These are phyloP conservation scores for Nycticebus coucang DNA, from an alignment of 2,113 vertebrate species.

Conservation along the genomic window DNA sequence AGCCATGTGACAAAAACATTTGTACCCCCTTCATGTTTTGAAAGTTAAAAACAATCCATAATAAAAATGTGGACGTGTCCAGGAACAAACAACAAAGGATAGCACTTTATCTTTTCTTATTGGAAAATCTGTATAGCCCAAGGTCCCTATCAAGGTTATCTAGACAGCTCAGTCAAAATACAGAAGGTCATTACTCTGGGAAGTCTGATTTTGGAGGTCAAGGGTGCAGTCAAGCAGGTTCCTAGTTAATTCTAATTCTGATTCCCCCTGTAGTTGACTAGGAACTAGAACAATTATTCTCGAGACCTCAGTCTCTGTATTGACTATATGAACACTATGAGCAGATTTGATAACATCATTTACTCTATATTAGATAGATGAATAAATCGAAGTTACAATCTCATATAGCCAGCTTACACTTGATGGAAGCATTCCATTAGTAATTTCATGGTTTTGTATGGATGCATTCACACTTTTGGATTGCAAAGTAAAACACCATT, in stretches of 20 bases:
- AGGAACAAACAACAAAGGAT: not conserved
- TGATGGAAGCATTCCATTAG: constrained; percentile 13
- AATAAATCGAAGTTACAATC: not conserved
- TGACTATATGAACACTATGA: not conserved
- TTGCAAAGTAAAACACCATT: constrained; percentile 80
- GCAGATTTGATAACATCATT: not conserved
- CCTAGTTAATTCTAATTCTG: not conserved
- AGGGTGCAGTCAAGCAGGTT: not conserved
- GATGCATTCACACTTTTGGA: constrained; percentile 26
- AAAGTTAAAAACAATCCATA: not conserved
- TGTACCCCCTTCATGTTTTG: no score
- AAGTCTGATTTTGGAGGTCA: not conserved
- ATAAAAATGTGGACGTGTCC: not conserved
- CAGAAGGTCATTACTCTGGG: not conserved
- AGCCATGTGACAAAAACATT: no score
- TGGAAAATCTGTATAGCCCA: not conserved
- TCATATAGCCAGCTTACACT: not conserved
- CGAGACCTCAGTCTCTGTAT: not conserved
- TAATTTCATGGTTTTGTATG: not conserved
- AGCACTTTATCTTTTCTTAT: not conserved
- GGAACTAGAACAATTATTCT: not conserved
- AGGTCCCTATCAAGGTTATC: not conserved
- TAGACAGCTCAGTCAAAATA: not conserved
- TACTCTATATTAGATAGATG: not conserved
- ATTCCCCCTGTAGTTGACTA: not conserved